phyloP scores from a whole-genome alignment of 2,113 vertebrate species.

The Etheostoma spectabile region DNA sequence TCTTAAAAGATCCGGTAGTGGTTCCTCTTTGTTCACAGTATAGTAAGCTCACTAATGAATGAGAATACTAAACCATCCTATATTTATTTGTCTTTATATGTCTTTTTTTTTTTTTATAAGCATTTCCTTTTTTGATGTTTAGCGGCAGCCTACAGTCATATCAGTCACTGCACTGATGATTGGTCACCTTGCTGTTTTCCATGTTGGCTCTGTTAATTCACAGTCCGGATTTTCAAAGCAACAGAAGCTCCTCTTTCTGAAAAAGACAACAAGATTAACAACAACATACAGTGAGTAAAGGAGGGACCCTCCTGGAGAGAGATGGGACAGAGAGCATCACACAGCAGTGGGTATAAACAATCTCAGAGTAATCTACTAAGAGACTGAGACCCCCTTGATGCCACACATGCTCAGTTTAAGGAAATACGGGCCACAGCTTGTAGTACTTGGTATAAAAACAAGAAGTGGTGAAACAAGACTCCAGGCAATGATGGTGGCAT shows the following conservation, averaged over 20 bases:
- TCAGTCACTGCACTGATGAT: slow-evolving; percentile 1
- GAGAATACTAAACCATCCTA: neutral
- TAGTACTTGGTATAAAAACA: slow-evolving; percentile 47
- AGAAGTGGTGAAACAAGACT: slow-evolving; percentile 68
- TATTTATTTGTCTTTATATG: too few species aligned
- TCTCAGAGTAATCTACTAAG: slow-evolving; percentile 56
- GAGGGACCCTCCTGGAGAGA: slow-evolving; percentile 11
- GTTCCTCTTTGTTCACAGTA: neutral
- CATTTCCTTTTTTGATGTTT: too few species aligned
- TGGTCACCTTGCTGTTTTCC: slow-evolving; percentile 83
- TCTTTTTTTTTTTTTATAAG: too few species aligned
- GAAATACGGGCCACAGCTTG: neutral
- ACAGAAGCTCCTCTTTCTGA: slow-evolving; percentile 43
- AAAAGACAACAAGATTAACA: slow-evolving; percentile 39
- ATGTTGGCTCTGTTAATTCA: slow-evolving; percentile 56
- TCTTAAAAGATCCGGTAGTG: neutral
- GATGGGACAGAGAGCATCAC: slow-evolving; percentile 51
- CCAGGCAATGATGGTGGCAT: slow-evolving; percentile 43
- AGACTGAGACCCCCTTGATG: slow-evolving; percentile 37
- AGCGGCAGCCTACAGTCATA: neutral
- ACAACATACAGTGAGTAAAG: neutral
- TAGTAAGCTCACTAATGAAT: neutral
- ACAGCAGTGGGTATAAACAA: slow-evolving; percentile 3
- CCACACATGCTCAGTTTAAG: slow-evolving; percentile 41
- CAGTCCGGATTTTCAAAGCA: neutral